Percentiles rank a stretch among this genome's conserved stretches.
These are phyloP conservation scores for Cheirogaleus medius DNA, from an alignment of 2,113 vertebrate species.

Conservation along the genomic window DNA sequence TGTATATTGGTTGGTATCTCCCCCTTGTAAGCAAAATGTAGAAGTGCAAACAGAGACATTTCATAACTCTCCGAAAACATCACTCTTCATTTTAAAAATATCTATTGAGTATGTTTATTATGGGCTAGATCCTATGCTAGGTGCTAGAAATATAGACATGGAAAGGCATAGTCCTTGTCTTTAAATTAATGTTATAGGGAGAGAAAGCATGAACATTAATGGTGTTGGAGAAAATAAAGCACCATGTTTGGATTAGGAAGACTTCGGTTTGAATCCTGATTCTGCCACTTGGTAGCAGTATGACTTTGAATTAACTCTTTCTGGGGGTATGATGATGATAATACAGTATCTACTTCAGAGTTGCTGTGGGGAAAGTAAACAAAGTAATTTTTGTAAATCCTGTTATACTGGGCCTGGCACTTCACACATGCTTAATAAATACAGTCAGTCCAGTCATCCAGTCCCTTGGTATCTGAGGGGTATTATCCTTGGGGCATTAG, in stretches of 20 bases:
- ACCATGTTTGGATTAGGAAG: not conserved
- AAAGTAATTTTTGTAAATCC: not conserved
- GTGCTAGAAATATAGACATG: not conserved
- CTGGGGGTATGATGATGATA: not conserved
- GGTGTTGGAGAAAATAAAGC: conserved; percentile 14
- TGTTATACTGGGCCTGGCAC: not conserved
- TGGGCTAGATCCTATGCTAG: not conserved
- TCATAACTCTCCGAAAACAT: not conserved
- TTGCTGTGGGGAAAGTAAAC: not conserved
- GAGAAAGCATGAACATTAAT: not conserved
- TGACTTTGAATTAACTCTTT: not conserved
- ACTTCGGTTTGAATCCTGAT: not conserved
- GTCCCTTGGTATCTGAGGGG: no score
- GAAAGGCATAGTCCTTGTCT: not conserved
- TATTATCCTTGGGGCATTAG: no score
- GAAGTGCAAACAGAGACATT: not conserved
- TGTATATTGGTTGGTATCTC: not conserved
- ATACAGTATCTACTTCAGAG: not conserved
- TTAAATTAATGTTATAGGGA: not conserved
- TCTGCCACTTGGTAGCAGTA: not conserved
- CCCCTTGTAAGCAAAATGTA: not conserved
- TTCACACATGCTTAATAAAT: not conserved
- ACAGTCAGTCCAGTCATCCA: no score
- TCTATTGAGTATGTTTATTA: not conserved
- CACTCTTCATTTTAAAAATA: not conserved